Base-by-base conservation (phyloP, 1,140 invertebrate species). In the Magallana angulata region DNA sequence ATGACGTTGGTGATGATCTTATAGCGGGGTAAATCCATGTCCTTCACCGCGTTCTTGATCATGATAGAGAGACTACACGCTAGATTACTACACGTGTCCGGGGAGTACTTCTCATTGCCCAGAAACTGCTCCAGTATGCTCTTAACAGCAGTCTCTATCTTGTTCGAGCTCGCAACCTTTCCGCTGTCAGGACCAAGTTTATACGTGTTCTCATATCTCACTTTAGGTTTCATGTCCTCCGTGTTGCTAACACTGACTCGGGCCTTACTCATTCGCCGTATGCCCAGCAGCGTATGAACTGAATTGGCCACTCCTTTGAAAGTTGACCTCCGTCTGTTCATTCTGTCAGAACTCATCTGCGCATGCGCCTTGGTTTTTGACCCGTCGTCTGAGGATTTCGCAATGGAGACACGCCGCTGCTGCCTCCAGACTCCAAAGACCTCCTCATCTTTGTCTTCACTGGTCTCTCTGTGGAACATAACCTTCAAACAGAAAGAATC, bases 1-100 rank as follows among this genome's bases (percentile, higher is more conserved):
- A 90, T 85, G 1, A 92, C 91, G 62, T 91, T 88, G 76, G 85
- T 85, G 14, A 93, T 89, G 12, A 92, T 84, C 76, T 90, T 93
- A 68, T 92, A 93, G 16, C 92, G 64, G 16, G 88, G 84, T 36
- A 88, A 87, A 16, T 84, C 76, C 12, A 92, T 82, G 1, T 81
- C 57, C 64, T 92, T 92, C n/a, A 92, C 88, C 68, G 58, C 84
- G 30, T 64, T 85, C 62, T 91, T 90, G 24, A 92, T 91, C 58
- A 89, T 30, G 57, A 91, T 87, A 1, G 89, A 87, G 14, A 91
- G 87, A 56, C 86, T 62, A 59, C 88, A 88, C 12, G 86, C 89
- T 11, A 90, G 14, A 12, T 30, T 85, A 11, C 83, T 84, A 64
- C 89, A 81, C 12, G 30, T 87, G 1, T 56, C 36, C 57, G 82